Evolutionary conservation across 2,797 vertebrate species (phyloP).

Genomic region (Argyrosomus regius): DNA sequence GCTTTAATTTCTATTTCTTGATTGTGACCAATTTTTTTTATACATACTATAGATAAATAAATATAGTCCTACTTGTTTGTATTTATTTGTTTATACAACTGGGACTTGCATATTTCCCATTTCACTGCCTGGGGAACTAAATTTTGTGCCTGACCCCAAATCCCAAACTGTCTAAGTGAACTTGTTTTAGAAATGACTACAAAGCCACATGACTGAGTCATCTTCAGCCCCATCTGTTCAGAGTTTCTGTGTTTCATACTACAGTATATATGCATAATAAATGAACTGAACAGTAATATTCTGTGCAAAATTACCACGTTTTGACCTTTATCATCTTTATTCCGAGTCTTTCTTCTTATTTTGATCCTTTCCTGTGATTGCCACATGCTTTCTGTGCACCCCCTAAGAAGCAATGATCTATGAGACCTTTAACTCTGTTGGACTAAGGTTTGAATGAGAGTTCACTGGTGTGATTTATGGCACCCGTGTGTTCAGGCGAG

Average conservation of each 20-base stretch:
- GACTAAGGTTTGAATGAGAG: constrained; percentile 37
- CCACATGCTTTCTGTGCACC: not conserved
- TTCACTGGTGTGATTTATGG: constrained; percentile 52
- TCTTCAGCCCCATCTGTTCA: too few species aligned
- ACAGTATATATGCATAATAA: not conserved
- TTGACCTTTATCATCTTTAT: not conserved
- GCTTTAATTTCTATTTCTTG: not conserved
- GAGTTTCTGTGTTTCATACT: too few species aligned
- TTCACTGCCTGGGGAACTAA: not conserved
- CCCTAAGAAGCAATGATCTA: constrained; percentile 20
- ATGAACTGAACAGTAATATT: too few species aligned
- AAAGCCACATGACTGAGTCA: too few species aligned
- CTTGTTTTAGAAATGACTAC: too few species aligned
- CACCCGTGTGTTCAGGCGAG: constrained; percentile 18
- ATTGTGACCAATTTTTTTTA: not conserved
- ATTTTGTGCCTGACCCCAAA: not conserved
- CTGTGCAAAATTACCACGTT: not conserved
- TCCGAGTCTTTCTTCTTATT: not conserved
- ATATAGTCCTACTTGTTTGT: not conserved
- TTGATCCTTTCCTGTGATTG: constrained; percentile 1
- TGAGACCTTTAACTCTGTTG: constrained; percentile 34
- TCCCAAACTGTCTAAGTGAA: not conserved
- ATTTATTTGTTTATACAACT: not conserved
- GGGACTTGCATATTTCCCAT: not conserved
- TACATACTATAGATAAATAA: too few species aligned